phyloP scores from a whole-genome alignment of 2,797 vertebrate genomes.

The Acridotheres tristis region DNA sequence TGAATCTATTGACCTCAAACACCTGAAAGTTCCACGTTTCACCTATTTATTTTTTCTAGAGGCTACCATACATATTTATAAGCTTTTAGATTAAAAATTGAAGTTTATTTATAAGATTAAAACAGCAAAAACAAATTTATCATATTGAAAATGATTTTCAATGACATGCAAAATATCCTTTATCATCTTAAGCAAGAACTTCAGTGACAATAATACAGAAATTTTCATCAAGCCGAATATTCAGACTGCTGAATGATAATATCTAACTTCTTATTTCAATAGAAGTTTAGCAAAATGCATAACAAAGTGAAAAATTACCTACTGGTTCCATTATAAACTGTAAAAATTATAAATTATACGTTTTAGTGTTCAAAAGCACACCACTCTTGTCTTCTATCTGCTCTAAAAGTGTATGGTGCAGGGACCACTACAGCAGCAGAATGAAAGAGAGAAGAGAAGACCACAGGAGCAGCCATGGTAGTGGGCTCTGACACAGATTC shows the following conservation, averaged over 20 bases:
- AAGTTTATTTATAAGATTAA: background rate
- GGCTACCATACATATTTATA: background rate
- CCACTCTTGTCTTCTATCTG: background rate
- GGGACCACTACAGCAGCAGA: background rate
- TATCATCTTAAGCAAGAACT: background rate
- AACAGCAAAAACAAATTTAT: background rate
- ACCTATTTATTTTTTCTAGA: background rate
- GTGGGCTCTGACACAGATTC: background rate
- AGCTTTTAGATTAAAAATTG: background rate
- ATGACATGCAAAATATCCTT: background rate
- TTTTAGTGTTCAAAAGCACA: background rate
- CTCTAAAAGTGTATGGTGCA: fast-evolving
- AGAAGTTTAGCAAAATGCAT: background rate
- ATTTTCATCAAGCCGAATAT: background rate
- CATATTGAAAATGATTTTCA: background rate
- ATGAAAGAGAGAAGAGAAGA: background rate
- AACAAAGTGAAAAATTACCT: background rate
- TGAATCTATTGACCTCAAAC: background rate
- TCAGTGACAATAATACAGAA: background rate
- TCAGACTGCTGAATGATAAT: background rate
- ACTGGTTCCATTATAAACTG: background rate
- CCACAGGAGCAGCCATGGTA: background rate
- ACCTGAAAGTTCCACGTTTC: background rate
- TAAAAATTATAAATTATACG: background rate
- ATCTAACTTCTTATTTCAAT: background rate